Base-by-base conservation (phyloP, 2,113 vertebrate species). In the Mungos mungo region DNA sequence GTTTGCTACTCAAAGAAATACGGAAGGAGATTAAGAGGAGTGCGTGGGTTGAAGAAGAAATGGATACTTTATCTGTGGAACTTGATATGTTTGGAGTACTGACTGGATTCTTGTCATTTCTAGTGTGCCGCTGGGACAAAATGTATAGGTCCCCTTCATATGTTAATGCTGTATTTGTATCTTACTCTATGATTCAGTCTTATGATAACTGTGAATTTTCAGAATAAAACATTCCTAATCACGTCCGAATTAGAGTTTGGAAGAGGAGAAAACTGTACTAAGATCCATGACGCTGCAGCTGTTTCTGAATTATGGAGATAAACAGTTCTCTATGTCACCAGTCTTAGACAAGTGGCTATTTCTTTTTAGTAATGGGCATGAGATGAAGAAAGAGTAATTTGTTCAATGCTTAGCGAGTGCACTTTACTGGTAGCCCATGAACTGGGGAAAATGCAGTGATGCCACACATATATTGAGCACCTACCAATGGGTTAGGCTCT, bases 301-400 rank as follows among this genome's bases (percentile, higher is more conserved):
- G 35, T 92, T 97, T 96, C 83, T 94, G 68, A 95, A 95, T 93
- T 89, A 86, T 14, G 29, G 23, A 89, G 52, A 81, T 94, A 94
- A 93, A 95, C 77, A 88, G 31, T 52, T 95, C 33, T 95, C 54
- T 85, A 16, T 90, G 90, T 96, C 74, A 83, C 16, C 63, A 87
- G 57, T 95, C 68, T 50, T 82, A 94, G 63, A 96, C 31, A 89
- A 97, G 83, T 33, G 41, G 65, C 68, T 89, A 79, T 77, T 80
- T 97, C 35, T 89, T 91, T 76, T 94, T 50, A 33, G 45, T 85
- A 85, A 95, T n/a, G 47, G 50, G 71, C 35, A 60, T 31, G 76
- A 93, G 23, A 89, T 66, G 41, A 97, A 90, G 72, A 93, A 93
- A 88, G 35, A 90, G 83, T 31, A 97, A 76, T 90, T 82, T 94